Evolutionary conservation across 2,113 vertebrate genomes (phyloP).

Genomic region (Litocranius walleri): DNA sequence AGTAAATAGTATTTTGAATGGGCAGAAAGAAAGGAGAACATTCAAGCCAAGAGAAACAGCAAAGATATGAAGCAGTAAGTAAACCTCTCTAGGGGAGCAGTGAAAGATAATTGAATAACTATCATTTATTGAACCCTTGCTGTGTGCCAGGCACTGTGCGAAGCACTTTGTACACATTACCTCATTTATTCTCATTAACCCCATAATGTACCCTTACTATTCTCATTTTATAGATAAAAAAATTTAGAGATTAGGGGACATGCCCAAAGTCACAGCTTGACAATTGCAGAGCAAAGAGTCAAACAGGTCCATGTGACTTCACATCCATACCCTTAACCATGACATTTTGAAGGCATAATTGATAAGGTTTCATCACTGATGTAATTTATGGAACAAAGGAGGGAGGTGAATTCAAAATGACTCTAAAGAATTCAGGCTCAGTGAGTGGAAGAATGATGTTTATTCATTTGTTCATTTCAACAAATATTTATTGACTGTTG

Average conservation of each 20-base stretch:
- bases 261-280: not conserved
- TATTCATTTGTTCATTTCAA: constrained; percentile 23
- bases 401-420: not conserved
- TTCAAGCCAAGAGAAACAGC: not conserved
- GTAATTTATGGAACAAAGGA: constrained; percentile 16
- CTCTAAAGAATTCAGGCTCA: not conserved
- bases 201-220: not conserved
- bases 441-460: not conserved
- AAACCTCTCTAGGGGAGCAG: not conserved
- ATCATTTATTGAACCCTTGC: not conserved
- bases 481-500: not conserved
- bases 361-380: not conserved
- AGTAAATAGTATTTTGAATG: not conserved
- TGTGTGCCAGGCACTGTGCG: not conserved
- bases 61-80: not conserved
- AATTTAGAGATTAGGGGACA: not conserved
- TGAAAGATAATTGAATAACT: not conserved
- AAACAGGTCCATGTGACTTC: not conserved
- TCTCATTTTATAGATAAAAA: constrained; percentile 9
- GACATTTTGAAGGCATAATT: not conserved
- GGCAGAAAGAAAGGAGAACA: not conserved
- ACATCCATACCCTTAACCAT: not conserved
- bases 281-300: not conserved
- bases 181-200: constrained; percentile 3
- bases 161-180: not conserved